Conservation (phyloP, 23 tunicate species). For the Styela clava region DNA sequence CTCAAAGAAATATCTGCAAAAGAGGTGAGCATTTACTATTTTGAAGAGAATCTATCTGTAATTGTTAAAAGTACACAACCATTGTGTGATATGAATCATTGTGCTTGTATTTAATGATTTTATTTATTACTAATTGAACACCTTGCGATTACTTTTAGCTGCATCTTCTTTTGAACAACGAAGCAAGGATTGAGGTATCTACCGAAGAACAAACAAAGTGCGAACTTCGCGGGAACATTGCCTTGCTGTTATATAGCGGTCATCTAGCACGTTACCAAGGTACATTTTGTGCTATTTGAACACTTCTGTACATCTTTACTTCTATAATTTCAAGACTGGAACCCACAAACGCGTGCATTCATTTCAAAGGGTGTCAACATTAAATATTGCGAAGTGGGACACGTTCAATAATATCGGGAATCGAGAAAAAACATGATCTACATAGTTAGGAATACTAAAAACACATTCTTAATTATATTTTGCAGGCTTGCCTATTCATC, state of each 20-base stretch:
- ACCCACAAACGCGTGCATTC: too few relatives aligned
- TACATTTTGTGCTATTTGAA: not conserved
- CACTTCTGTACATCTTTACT: not conserved
- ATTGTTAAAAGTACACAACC: too few relatives aligned
- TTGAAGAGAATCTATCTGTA: too few relatives aligned
- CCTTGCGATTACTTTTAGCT: slow-evolving; percentile 30
- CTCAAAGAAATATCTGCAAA: slow-evolving; percentile 41
- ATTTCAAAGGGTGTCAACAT: too few relatives aligned
- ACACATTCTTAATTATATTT: too few relatives aligned
- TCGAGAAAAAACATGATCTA: too few relatives aligned
- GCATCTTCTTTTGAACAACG: slow-evolving; percentile 50
- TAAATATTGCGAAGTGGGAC: too few relatives aligned
- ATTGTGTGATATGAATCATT: too few relatives aligned
- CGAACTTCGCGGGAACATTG: slow-evolving; percentile 47
- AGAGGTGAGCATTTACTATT: slow-evolving; percentile 35
- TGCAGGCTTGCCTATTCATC: slow-evolving; percentile 47
- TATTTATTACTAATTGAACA: not conserved
- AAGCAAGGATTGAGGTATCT: slow-evolving; percentile 30
- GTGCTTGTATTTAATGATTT: too few relatives aligned
- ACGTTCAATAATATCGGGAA: too few relatives aligned
- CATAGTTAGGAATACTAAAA: too few relatives aligned
- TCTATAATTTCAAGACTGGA: too few relatives aligned
- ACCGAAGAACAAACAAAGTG: slow-evolving; percentile 56
- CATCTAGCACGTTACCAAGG: slow-evolving; percentile 53
- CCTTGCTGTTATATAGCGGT: slow-evolving; percentile 35